Conservation (phyloP, 1,140 invertebrate species). For the Heliothis subflexa region DNA sequence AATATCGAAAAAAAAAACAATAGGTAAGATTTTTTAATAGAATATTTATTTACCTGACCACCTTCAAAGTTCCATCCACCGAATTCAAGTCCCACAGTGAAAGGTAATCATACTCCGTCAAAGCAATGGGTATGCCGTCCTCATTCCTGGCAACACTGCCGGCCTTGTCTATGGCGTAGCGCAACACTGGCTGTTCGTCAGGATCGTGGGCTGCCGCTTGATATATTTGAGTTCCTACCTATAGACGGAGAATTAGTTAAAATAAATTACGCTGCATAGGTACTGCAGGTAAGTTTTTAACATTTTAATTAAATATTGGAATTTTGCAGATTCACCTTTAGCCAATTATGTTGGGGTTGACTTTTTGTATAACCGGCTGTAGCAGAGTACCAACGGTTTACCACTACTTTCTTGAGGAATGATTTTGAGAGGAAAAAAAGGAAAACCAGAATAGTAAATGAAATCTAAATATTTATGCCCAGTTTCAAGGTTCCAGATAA, state of each 20-base stretch:
- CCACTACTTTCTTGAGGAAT: too few species aligned
- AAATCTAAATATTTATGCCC: too few species aligned
- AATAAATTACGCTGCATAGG: not conserved
- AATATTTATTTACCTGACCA: conserved; percentile 72
- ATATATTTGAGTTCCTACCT: conserved; percentile 91
- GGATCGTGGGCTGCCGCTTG: conserved; percentile 91
- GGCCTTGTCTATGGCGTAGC: conserved; percentile 90
- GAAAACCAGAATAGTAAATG: too few species aligned
- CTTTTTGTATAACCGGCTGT: too few species aligned
- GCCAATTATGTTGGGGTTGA: too few species aligned
- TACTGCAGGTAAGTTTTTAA: not conserved
- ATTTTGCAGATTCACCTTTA: too few species aligned
- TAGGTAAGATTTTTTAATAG: too few species aligned
- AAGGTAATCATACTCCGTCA: conserved; percentile 91
- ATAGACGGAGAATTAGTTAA: conserved; percentile 38
- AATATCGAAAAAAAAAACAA: not conserved
- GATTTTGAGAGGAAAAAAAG: too few species aligned
- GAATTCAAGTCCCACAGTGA: conserved; percentile 91
- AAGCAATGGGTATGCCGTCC: conserved; percentile 90
- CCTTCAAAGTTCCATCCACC: conserved; percentile 90
- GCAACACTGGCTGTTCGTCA: conserved; percentile 91
- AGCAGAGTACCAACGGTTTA: too few species aligned
- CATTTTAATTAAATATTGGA: too few species aligned
- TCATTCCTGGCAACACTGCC: conserved; percentile 93
- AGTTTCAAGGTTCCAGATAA: too few species aligned